phyloP scores from a whole-genome alignment of 2,113 vertebrate genomes.

The Paracanthobrama guichenoti region DNA sequence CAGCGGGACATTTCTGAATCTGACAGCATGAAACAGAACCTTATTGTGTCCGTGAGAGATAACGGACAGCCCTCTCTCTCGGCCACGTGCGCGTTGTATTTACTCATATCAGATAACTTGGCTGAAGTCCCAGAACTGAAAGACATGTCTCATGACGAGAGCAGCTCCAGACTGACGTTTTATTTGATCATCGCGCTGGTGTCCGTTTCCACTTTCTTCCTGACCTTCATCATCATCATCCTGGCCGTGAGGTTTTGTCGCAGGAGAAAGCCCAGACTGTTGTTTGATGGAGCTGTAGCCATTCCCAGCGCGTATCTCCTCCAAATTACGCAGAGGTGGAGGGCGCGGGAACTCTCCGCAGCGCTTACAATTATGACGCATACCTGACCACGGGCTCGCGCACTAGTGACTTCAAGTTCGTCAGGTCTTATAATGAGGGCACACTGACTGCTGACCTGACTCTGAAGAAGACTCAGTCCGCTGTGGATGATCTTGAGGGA shows the following conservation, averaged over 20 bases:
- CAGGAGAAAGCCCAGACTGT: conserved; percentile 36
- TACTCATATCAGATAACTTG: conserved; percentile 78
- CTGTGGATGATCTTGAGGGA: not conserved
- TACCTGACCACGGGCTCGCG: conserved; percentile 53
- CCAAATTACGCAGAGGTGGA: conserved; percentile 36
- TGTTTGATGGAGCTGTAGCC: conserved; percentile 38
- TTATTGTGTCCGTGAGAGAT: conserved; percentile 65
- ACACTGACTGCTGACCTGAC: conserved; percentile 52
- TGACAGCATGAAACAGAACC: conserved; percentile 73
- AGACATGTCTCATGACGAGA: conserved; percentile 56
- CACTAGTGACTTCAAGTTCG: conserved; percentile 61
- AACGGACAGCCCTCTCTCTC: conserved; percentile 75
- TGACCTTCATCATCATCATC: conserved; percentile 64
- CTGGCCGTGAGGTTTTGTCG: conserved; percentile 28
- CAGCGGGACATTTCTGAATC: conserved; percentile 45
- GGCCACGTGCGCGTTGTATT: conserved; percentile 74
- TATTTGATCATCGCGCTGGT: conserved; percentile 67
- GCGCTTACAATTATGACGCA: conserved; percentile 26
- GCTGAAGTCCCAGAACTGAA: conserved; percentile 74
- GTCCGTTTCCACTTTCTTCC: conserved; percentile 65
- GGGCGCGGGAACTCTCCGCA: conserved; percentile 32
- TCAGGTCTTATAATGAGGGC: conserved; percentile 54
- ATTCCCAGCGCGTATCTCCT: conserved; percentile 12
- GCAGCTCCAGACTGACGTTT: conserved; percentile 66
- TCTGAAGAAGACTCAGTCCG: conserved; percentile 32